These are phyloP conservation scores for Melanostoma mellinum DNA, from an alignment of 2,888 invertebrate species.

Conservation along the genomic window DNA sequence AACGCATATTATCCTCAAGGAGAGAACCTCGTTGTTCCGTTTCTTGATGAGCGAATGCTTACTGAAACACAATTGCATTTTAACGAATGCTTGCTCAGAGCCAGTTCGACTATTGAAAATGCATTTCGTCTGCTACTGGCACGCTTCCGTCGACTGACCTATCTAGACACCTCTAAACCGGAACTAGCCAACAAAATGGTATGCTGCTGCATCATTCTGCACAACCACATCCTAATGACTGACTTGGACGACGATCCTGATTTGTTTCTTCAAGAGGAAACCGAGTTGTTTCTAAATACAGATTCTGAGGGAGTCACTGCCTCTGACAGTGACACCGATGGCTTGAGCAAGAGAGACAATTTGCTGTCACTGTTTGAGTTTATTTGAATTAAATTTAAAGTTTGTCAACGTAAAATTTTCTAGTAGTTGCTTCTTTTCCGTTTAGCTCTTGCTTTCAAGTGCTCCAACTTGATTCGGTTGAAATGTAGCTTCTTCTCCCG, in stretches of 20 bases:
- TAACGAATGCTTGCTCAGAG: constrained; percentile 28
- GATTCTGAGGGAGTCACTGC: background rate
- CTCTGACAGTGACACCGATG: constrained; percentile 26
- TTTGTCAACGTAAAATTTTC: background rate
- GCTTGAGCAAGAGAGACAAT: constrained; percentile 39
- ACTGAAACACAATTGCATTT: constrained; percentile 33
- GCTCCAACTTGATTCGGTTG: constrained; percentile 20
- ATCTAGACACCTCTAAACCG: constrained; percentile 51
- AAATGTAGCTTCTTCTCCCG: constrained; percentile 33
- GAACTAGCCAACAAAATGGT: constrained; percentile 56
- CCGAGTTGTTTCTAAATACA: constrained; percentile 17
- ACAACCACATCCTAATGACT: constrained; percentile 57
- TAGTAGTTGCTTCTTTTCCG: constrained; percentile 17
- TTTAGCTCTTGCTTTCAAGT: constrained; percentile 8
- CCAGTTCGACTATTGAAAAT: constrained; percentile 1
- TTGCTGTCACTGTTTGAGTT: constrained; percentile 48
- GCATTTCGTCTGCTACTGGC: constrained; percentile 37
- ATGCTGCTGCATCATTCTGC: constrained; percentile 40
- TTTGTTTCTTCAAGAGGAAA: background rate
- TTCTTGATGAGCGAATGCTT: background rate
- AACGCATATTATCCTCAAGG: constrained; percentile 9
- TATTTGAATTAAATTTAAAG: constrained; percentile 28
- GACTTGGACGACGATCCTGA: constrained; percentile 32
- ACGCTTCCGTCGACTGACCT: constrained; percentile 45
- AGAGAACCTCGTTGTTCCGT: constrained; percentile 49